phyloP scores from a whole-genome alignment of 2,888 invertebrate species.

The Drosophila mayaguana region DNA sequence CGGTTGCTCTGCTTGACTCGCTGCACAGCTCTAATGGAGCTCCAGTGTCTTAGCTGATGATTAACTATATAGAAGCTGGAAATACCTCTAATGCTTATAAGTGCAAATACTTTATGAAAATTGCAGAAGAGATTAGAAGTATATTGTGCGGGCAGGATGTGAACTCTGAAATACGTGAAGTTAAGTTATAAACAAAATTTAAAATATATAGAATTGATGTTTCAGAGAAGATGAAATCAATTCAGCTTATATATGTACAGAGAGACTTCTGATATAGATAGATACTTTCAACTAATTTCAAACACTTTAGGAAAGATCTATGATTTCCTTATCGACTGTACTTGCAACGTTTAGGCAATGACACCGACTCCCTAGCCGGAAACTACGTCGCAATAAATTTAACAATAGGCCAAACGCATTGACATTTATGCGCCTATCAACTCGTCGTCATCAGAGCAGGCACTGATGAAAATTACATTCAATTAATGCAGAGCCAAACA shows the following conservation, averaged over 20 bases:
- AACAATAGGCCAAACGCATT: constrained; percentile 37
- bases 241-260: too few relatives aligned
- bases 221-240: neutral
- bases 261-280: neutral
- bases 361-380: constrained; percentile 47
- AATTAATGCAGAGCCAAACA: constrained; percentile 63
- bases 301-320: neutral
- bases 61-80: constrained; percentile 10
- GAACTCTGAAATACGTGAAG: neutral
- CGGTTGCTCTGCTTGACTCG: constrained; percentile 46
- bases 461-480: constrained; percentile 65
- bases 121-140: constrained; percentile 15
- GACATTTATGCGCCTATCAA: constrained; percentile 53
- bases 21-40: constrained; percentile 32
- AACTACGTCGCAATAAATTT: constrained; percentile 44
- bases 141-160: neutral
- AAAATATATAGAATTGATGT: neutral
- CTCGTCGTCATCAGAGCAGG: constrained; percentile 48
- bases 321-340: constrained; percentile 34
- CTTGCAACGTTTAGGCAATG: constrained; percentile 9
- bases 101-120: constrained; percentile 18
- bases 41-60: constrained; percentile 18
- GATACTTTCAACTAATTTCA: neutral
- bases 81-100: constrained; percentile 15
- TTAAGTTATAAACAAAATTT: too few relatives aligned